Evolutionary conservation across 2,113 vertebrate genomes (phyloP), one percentile per base, ranked within the genome.

Genomic region (Petrocephalus zakoni): DNA sequence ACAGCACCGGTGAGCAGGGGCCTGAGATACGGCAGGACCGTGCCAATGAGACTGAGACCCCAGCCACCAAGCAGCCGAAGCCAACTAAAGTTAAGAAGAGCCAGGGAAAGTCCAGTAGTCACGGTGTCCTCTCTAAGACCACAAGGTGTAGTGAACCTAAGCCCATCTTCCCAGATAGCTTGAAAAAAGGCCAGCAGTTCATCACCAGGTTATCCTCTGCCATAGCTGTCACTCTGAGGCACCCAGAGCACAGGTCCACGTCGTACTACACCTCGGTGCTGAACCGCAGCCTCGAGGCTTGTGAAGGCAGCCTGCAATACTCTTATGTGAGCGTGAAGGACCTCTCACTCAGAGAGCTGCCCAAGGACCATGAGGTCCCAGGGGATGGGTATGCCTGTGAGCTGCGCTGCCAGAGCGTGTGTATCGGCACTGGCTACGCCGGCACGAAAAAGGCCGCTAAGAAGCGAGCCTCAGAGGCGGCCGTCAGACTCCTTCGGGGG

Each of bases 291-390:
- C 98, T 98, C 94, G 98, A 99, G 94, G 96, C 98, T 0, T 99
- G 97, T 93, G 98, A 98, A 93, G 98, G 97, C 58, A 99, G 98
- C 91, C 98, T 98, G 2, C 97, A 99, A 88, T 99, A 99, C 94
- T 97, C 97, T 93, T 99, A 99, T 87, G 96, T 96, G 90, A 96
- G 97, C 92, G 92, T 99, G 89, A 99, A 97, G 93, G 96, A 99
- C 75, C 97, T 99, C 0, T 96, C 97, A 91, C 97, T 95, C 1
- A 92, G 95, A 29, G 96, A 98, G 92, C 95, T 99, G 58, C 98
- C 98, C 78, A 97, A 97, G 94, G 97, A 95, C 94, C 97, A 96
- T 92, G 98, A 97, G 93, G 95, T 98, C 37, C 95, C 97, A 0
- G 94, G 94, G 4, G 97, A 99, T 2, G 98, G 98, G 51, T 99